Evolutionary conservation across 2,888 invertebrate species (phyloP).

Genomic region (Synergus gifuensis): DNA sequence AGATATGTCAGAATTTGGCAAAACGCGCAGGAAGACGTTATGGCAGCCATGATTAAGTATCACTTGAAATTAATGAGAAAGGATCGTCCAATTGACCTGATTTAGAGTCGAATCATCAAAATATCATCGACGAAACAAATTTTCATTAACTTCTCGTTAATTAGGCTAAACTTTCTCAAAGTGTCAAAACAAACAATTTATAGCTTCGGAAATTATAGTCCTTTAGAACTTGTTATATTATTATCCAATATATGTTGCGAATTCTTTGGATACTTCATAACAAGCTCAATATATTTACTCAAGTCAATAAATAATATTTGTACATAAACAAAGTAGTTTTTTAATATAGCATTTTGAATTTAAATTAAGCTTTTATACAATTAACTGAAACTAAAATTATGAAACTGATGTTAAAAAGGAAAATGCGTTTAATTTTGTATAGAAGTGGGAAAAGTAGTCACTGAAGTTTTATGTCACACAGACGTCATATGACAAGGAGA

Average conservation of each 20-base stretch:
- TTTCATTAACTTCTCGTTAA: neutral
- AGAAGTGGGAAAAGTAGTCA: neutral
- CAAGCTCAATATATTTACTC: no score
- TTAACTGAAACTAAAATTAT: neutral
- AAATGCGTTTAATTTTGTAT: neutral
- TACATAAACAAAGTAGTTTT: no score
- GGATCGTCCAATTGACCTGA: constrained; percentile 9
- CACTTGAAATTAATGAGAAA: constrained; percentile 21
- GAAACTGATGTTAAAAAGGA: no score
- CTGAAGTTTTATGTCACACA: neutral
- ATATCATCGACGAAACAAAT: constrained; percentile 23
- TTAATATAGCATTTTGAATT: no score
- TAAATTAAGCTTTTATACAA: no score
- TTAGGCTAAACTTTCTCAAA: neutral
- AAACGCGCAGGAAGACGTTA: constrained; percentile 27
- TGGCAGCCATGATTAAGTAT: constrained; percentile 39
- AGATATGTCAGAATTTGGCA: constrained; percentile 35
- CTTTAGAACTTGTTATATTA: neutral
- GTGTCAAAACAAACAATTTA: neutral
- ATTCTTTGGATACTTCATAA: no score
- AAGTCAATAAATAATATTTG: no score
- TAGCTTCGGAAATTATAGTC: neutral
- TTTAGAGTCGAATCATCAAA: neutral
- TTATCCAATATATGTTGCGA: neutral
- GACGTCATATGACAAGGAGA: neutral